Percentiles rank a stretch among this genome's conserved stretches.
Conservation (phyloP, 2,113 vertebrate genomes). For the Recurvirostra avosetta region DNA sequence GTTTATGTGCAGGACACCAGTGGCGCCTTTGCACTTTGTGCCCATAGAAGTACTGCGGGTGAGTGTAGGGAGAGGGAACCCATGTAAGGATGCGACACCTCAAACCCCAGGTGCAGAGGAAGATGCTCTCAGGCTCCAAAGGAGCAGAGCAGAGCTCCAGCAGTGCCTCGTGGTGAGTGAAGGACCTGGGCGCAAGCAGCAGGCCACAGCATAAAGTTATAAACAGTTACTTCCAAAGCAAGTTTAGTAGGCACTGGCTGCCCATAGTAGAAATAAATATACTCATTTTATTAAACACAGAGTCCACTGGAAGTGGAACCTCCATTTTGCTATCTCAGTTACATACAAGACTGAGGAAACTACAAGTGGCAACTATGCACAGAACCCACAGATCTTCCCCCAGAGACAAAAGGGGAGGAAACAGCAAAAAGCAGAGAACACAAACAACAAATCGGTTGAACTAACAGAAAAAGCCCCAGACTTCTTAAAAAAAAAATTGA, state of each 20-base stretch:
- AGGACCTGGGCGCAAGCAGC: neutral
- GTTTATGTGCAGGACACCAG: too few relatives aligned
- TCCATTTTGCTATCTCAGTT: neutral
- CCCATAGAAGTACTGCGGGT: neutral
- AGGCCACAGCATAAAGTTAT: neutral
- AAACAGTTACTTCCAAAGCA: neutral
- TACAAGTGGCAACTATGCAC: neutral
- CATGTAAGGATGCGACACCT: accelerated
- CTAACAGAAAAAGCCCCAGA: neutral
- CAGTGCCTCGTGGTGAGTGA: neutral
- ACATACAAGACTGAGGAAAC: neutral
- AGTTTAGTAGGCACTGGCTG: neutral
- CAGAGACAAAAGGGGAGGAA: neutral
- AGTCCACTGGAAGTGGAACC: neutral
- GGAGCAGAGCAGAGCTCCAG: neutral
- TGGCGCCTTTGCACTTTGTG: neutral
- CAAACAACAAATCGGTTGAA: neutral
- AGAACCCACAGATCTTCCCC: neutral
- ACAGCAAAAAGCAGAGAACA: neutral
- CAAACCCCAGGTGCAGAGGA: neutral
- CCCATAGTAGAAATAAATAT: neutral
- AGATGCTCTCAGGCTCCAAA: neutral
- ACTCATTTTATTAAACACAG: neutral
- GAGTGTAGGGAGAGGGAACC: neutral
- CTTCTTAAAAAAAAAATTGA: neutral